Evolutionary conservation across 2,888 invertebrate genomes (phyloP).

Genomic region (Pyrrhosoma nymphula): DNA sequence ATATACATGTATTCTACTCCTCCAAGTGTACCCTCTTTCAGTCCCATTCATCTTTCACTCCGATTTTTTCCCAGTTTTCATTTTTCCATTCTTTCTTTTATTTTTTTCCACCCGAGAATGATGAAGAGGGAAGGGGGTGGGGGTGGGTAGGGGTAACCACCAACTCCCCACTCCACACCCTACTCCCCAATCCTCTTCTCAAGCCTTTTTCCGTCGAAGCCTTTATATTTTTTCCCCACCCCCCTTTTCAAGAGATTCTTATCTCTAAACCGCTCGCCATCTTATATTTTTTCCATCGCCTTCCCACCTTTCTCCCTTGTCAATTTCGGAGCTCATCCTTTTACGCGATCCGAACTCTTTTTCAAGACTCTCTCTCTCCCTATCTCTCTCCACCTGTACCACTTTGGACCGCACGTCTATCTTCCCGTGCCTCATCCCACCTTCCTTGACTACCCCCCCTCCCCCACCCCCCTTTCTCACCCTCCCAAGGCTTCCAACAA

Average conservation of each 20-base stretch:
- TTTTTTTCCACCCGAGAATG: not conserved
- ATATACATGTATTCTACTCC: not conserved
- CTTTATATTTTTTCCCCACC: not conserved
- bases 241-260: slow-evolving; percentile 28
- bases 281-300: slow-evolving; percentile 40
- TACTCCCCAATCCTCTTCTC: not conserved
- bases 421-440: too few relatives aligned
- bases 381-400: slow-evolving; percentile 16
- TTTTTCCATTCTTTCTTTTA: not conserved
- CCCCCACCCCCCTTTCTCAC: not conserved
- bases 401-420: slow-evolving; percentile 33
- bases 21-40: not conserved
- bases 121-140: not conserved
- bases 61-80: not conserved
- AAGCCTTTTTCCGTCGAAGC: not conserved
- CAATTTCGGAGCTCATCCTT: slow-evolving; percentile 57
- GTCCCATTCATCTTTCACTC: slow-evolving; percentile 55
- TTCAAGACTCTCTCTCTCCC: not conserved
- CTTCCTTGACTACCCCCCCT: too few relatives aligned
- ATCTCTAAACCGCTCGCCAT: slow-evolving; percentile 53
- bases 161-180: not conserved
- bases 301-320: slow-evolving; percentile 25
- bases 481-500: not conserved
- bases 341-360: slow-evolving; percentile 53
- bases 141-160: not conserved